Conservation (phyloP, 2,888 invertebrate species). For the Zootermopsis nevadensis region DNA sequence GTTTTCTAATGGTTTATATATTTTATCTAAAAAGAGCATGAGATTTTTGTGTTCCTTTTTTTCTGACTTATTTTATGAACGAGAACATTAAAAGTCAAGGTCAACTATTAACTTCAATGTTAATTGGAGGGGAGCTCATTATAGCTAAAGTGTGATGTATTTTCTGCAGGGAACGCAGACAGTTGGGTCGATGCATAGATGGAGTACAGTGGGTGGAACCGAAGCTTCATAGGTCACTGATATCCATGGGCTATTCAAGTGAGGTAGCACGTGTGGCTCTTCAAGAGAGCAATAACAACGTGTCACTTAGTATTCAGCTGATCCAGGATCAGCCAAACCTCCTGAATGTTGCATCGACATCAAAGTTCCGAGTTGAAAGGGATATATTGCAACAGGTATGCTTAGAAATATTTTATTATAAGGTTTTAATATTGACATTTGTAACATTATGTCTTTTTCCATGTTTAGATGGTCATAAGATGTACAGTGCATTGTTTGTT, state of each 20-base stretch:
- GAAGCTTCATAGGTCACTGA: conserved; percentile 67
- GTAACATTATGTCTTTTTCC: no score
- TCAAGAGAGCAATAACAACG: conserved; percentile 74
- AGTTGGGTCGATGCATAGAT: conserved; percentile 71
- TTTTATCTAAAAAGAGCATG: no score
- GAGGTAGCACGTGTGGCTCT: conserved; percentile 72
- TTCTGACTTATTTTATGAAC: no score
- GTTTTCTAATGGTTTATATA: no score
- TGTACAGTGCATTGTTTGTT: no score
- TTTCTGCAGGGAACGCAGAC: conserved; percentile 63
- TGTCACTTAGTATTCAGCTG: conserved; percentile 73
- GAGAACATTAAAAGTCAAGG: no score
- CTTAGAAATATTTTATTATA: no score
- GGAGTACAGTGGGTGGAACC: conserved; percentile 68
- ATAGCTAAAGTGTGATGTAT: background rate
- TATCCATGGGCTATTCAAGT: conserved; percentile 77
- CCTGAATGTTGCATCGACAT: conserved; percentile 61
- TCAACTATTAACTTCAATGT: no score
- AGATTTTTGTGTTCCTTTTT: no score
- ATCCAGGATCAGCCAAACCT: conserved; percentile 72
- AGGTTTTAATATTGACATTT: no score
- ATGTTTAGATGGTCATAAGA: no score
- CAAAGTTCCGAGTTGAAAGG: conserved; percentile 35
- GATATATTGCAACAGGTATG: conserved; percentile 50
- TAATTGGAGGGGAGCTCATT: no score